Evolutionary conservation across 1,140 invertebrate genomes (phyloP).

Genomic region (Manduca sexta): DNA sequence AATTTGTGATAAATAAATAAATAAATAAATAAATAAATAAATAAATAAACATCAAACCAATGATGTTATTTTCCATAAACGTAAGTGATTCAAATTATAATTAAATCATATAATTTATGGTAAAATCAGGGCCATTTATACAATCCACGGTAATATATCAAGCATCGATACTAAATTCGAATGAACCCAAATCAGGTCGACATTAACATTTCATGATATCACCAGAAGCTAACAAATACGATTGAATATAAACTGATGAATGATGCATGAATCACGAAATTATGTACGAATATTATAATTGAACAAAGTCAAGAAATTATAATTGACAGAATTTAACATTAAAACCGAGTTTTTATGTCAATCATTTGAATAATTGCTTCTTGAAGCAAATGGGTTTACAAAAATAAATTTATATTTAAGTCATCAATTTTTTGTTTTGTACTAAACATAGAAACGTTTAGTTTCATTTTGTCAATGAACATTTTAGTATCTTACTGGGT

Average conservation of each 20-base stretch:
- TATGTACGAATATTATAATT: background rate
- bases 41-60: background rate
- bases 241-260: conserved; percentile 55
- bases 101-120: conserved; percentile 5
- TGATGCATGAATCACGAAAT: conserved; percentile 47
- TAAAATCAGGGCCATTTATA: conserved; percentile 6
- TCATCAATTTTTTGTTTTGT: too few relatives aligned
- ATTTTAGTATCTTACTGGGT: too few relatives aligned
- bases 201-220: conserved; percentile 59
- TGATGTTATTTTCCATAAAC: background rate
- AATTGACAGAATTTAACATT: background rate
- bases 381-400: too few relatives aligned
- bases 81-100: background rate
- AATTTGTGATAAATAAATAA: too few relatives aligned
- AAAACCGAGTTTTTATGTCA: background rate
- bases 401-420: too few relatives aligned
- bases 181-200: conserved; percentile 43
- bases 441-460: too few relatives aligned
- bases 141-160: conserved; percentile 41
- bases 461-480: too few relatives aligned
- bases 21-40: background rate
- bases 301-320: background rate
- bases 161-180: conserved; percentile 47
- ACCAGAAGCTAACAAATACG: conserved; percentile 54
- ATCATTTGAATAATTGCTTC: too few relatives aligned